Evolutionary conservation across 2,113 vertebrate genomes (phyloP), one percentile per base, ranked within the genome.

Genomic region (Cochlearius cochlearius): DNA sequence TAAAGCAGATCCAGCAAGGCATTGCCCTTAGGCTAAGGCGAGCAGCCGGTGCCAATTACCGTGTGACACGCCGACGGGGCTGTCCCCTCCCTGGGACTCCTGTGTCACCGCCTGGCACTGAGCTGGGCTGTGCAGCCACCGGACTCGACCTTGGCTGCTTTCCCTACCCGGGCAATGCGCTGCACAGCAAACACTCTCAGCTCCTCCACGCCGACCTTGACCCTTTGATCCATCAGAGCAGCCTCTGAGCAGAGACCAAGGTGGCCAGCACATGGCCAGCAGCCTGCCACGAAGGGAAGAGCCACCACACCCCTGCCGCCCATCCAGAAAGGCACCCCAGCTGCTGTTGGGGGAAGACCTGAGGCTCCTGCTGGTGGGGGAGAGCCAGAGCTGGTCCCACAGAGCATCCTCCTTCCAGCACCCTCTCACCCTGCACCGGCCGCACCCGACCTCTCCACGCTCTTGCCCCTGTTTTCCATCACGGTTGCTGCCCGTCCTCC

Each of bases 361-460:
- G 53, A 73, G 52, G 63, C 53, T 77, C 9, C 71, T 73, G 29
- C 27, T 49, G 63, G 23, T 52, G 39, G 47, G 19, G 12, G 43
- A 64, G 29, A 30, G 30, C 56, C 34, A 47, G 12, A 47, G 52
- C 27, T 23, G 14, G 4, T 15, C 62, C 75, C 2, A 1, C 30
- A 23, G 16, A 53, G 49, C 41, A 50, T 6, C 45, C 19, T 58
- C 23, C 47, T 41, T 16, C 52, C 73, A 32, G 62, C 63, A 17
- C 8, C 26, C 7, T 56, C 66, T 52, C 30, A 14, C 17, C 7
- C 41, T 14, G 30, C 71, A 36, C 5, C 58, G 41, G 73, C 60
- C 18, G 0, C 47, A 15, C 2, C n/a, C 10, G 0, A 5, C 32
- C 74, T 25, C 43, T 9, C 73, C 15, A 3, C 0, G 0, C 3